Percentiles rank a stretch among this genome's conserved stretches.
These are phyloP conservation scores for Physeter macrocephalus DNA, from an alignment of 2,113 vertebrate species.

Conservation along the genomic window DNA sequence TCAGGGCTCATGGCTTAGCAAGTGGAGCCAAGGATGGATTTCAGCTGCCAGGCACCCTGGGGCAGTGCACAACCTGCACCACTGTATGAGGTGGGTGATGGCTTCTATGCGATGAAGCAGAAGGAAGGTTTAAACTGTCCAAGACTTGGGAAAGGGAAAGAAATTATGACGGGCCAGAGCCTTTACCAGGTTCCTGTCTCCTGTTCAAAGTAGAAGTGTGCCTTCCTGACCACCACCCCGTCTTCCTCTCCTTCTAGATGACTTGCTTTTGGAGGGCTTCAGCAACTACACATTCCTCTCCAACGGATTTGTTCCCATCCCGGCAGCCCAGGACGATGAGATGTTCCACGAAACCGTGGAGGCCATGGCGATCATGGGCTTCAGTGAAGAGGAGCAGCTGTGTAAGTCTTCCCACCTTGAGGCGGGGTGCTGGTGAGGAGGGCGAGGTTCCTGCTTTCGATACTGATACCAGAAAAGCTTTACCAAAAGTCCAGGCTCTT, in stretches of 20 bases:
- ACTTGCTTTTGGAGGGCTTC: constrained; percentile 92
- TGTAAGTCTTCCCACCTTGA: constrained; percentile 73
- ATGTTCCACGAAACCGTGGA: constrained; percentile 94
- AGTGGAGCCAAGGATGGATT: not conserved
- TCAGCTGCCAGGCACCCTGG: not conserved
- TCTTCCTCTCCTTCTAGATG: constrained; percentile 79
- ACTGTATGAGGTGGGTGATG: not conserved
- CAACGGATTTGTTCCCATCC: constrained; percentile 89
- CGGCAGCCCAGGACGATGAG: constrained; percentile 90
- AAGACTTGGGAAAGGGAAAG: not conserved
- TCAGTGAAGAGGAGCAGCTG: constrained; percentile 89
- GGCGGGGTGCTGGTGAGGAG: not conserved
- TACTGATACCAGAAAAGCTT: not conserved
- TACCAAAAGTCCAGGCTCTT: not conserved
- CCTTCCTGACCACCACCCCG: not conserved
- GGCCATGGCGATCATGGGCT: constrained; percentile 97
- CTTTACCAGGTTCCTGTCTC: not conserved
- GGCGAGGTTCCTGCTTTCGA: not conserved
- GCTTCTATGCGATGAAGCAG: not conserved
- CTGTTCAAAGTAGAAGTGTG: fast-evolving
- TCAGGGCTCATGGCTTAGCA: not conserved
- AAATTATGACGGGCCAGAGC: not conserved
- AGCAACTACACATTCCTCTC: constrained; percentile 90
- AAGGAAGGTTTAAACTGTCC: not conserved
- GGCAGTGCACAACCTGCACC: not conserved